phyloP scores from a whole-genome alignment of 2,888 invertebrate species.

The Mechanitis messenoides region DNA sequence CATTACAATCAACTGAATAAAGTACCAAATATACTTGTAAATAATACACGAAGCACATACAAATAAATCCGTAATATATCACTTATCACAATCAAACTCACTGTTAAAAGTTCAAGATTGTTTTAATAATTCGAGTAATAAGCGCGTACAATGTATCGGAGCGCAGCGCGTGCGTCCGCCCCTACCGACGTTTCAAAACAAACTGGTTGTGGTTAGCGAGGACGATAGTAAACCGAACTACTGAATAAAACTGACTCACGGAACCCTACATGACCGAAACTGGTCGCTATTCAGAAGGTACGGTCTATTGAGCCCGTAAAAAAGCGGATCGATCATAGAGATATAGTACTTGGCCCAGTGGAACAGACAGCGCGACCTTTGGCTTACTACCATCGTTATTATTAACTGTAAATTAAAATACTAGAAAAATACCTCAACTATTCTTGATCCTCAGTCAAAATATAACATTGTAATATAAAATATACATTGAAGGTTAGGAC shows the following conservation, averaged over 20 bases:
- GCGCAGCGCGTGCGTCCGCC: constrained; percentile 53
- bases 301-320: constrained; percentile 53
- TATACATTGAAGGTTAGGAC: no score
- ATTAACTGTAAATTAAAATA: no score
- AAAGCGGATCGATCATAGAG: constrained; percentile 37
- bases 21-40: constrained; percentile 52
- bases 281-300: constrained; percentile 52
- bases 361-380: neutral
- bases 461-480: no score
- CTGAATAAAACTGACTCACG: constrained; percentile 61
- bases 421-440: no score
- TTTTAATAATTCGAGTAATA: constrained; percentile 48
- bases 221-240: constrained; percentile 43
- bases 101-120: constrained; percentile 41
- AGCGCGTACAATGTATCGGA: constrained; percentile 41
- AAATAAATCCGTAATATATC: constrained; percentile 31
- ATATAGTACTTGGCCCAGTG: constrained; percentile 7
- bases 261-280: constrained; percentile 61
- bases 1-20: constrained; percentile 48
- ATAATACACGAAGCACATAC: constrained; percentile 41
- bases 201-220: constrained; percentile 50
- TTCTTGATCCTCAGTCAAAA: no score
- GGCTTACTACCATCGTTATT: neutral
- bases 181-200: constrained; percentile 48
- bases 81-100: constrained; percentile 53